These are phyloP conservation scores for Myotis myotis DNA, from an alignment of 2,797 vertebrate species.

Conservation along the genomic window DNA sequence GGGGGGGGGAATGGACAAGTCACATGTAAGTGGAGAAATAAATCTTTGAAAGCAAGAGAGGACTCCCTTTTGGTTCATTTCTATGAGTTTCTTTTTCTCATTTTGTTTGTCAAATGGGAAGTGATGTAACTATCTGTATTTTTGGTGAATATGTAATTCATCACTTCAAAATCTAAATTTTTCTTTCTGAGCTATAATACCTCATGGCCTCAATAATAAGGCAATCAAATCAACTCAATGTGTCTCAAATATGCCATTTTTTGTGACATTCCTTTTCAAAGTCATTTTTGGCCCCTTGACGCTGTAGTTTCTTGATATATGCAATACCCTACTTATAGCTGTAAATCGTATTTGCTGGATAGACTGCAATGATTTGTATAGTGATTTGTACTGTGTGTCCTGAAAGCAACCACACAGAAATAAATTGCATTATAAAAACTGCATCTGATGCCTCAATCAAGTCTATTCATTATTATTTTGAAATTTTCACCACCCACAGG, in stretches of 20 bases:
- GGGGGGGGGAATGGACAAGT: background rate
- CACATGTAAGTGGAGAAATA: conserved; percentile 19
- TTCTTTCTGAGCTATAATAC: conserved; percentile 46
- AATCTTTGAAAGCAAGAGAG: conserved; percentile 48
- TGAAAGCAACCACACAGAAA: conserved; percentile 58
- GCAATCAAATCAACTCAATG: conserved; percentile 41
- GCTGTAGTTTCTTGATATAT: conserved; percentile 50
- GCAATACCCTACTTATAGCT: conserved; percentile 48
- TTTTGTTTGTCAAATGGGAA: conserved; percentile 48
- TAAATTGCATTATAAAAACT: conserved; percentile 57
- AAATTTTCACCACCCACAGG: conserved; percentile 24
- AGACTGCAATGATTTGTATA: conserved; percentile 49
- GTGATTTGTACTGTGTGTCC: conserved; percentile 52
- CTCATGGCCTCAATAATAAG: conserved; percentile 43
- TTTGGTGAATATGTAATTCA: conserved; percentile 41
- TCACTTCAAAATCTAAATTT: conserved; percentile 47
- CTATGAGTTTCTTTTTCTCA: conserved; percentile 37
- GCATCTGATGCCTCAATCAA: conserved; percentile 52
- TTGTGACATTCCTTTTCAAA: conserved; percentile 52
- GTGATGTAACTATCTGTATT: conserved; percentile 26
- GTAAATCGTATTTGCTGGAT: conserved; percentile 45
- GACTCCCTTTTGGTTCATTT: conserved; percentile 31
- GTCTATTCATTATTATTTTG: conserved; percentile 30
- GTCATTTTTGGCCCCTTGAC: conserved; percentile 26
- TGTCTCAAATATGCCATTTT: conserved; percentile 14